A percentile compares a stretch with the other conserved stretches of the same genome.
These are phyloP conservation scores for Monopterus albus DNA, from an alignment of 2,113 vertebrate genomes.

Conservation along the genomic window DNA sequence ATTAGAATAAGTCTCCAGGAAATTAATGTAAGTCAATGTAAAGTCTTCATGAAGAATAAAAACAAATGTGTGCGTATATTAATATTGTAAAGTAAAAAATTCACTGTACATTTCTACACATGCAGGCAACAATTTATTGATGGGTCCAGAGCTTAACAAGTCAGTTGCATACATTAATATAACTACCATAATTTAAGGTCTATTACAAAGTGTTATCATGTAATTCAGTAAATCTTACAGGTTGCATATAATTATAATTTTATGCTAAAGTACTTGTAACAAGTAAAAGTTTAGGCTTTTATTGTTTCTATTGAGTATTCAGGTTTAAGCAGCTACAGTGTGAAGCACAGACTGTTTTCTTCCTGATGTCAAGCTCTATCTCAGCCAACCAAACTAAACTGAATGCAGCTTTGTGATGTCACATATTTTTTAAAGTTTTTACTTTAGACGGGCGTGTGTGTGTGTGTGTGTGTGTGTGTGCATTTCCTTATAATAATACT, in stretches of 20 bases:
- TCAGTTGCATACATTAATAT: background rate
- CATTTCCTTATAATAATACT: conserved; percentile 28
- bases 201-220: background rate
- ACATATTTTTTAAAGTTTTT: background rate
- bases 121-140: too few species aligned
- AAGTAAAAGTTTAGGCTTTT: background rate
- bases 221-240: background rate
- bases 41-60: too few species aligned
- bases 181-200: background rate
- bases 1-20: too few species aligned
- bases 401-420: background rate
- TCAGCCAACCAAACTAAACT: background rate
- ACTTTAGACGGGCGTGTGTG: conserved; percentile 2
- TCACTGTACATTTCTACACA: too few species aligned
- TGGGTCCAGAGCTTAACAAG: too few species aligned
- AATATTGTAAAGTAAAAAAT: too few species aligned
- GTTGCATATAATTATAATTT: too few species aligned
- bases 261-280: too few species aligned
- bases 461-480: conserved; percentile 9
- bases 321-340: background rate
- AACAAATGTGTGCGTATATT: too few species aligned
- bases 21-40: too few species aligned
- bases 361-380: conserved; percentile 16
- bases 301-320: background rate
- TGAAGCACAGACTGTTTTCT: background rate